A percentile compares a stretch with the other conserved stretches of the same genome.
phyloP scores from a whole-genome alignment of 2,113 vertebrate species.

The Stomatorhinus ivindoensis region DNA sequence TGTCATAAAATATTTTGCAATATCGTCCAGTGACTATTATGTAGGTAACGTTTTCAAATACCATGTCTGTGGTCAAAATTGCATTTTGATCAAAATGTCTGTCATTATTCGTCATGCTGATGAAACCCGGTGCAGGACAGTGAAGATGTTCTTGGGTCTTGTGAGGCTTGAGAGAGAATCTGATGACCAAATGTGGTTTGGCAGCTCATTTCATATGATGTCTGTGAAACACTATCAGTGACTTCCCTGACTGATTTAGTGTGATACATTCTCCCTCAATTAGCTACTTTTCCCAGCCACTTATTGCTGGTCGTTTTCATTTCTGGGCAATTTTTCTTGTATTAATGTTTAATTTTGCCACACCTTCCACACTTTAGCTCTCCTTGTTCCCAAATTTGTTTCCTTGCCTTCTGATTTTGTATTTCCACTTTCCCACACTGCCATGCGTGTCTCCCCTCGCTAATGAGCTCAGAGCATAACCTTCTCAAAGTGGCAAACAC shows the following conservation, averaged over 20 bases:
- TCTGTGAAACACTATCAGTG: not conserved
- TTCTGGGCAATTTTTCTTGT: not conserved
- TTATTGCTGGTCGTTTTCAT: not conserved
- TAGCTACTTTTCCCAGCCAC: not conserved
- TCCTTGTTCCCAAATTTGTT: not conserved
- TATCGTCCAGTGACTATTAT: not conserved
- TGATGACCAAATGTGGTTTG: not conserved
- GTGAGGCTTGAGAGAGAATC: not conserved
- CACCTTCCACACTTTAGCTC: not conserved
- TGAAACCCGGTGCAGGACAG: not conserved
- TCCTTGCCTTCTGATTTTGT: not conserved
- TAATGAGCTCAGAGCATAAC: not conserved
- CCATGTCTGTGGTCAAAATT: not conserved
- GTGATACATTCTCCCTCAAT: not conserved
- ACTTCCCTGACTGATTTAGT: not conserved
- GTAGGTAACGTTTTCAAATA: not conserved
- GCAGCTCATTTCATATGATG: not conserved
- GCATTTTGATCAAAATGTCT: not conserved
- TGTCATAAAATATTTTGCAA: not conserved
- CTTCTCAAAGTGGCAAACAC: not conserved
- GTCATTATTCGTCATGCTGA: not conserved
- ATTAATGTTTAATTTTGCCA: constrained; percentile 1
- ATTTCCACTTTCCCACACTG: not conserved
- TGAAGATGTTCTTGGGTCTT: not conserved
- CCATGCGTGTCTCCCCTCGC: not conserved